Base-by-base conservation (phyloP, 2,113 vertebrate genomes). In the Phainopepla nitens region DNA sequence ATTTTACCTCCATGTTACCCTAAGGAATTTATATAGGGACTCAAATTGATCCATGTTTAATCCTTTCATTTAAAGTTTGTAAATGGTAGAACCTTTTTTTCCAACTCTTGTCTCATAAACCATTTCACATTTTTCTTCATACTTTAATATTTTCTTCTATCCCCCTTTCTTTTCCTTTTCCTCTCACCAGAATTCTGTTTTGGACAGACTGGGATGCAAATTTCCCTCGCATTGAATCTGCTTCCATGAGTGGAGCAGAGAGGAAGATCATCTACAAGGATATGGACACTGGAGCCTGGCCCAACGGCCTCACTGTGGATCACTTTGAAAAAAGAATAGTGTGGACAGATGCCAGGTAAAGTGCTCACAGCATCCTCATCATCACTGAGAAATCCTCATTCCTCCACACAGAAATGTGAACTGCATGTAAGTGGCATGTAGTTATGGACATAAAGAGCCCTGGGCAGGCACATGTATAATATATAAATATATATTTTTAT, bases 181-280 rank as follows among this genome's bases (percentile, higher is more conserved):
- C 42, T 92, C 60, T 96, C 60, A 66, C 94, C 85, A 99, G 99
- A 96, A 99, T 99, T 96, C 98, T 99, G 36, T 99, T 99, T 98
- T 99, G 99, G 99, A 99, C 99, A 15, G 99, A 99, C 97, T 99
- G 99, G 99, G 99, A 99, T 96, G 99, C 99, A 39, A 99, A 98
- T 60, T 99, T 99, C 93, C 99, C 99, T 82, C 99, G 99, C 39
- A 99, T 99, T 7, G 99, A 99, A 85, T 99, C 99, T 0, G 99
- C 99, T 11, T 99, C 99, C 10, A 99, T 99, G 99, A 99, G 99
- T 3, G 99, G 99, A 72, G 98, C 98, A 4, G 99, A 98, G 36
- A 98, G 99, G 66, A 99, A 98, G 90, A 99, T 99, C 36, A 99
- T 99, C 64, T 99, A 99, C 79, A 99, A 99, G 95, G 99, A 99